Conservation (phyloP, 2,888 invertebrate genomes). For the Celastrina argiolus region DNA sequence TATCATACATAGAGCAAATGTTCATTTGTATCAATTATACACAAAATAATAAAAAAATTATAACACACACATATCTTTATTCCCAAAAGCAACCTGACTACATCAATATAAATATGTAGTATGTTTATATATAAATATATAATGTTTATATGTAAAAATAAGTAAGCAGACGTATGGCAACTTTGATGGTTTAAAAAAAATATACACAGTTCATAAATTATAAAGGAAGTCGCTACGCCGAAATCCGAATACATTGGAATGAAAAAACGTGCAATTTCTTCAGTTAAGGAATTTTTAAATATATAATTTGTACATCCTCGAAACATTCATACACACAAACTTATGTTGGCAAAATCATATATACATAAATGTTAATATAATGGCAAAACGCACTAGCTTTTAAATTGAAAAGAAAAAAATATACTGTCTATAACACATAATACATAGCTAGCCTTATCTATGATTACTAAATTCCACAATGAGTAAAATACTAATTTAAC, state of each 20-base stretch:
- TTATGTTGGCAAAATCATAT: neutral
- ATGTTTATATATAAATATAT: neutral
- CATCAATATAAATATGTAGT: neutral
- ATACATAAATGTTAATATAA: neutral
- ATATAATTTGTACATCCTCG: neutral
- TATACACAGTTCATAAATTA: neutral
- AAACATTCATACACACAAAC: neutral
- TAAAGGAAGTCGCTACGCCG: neutral
- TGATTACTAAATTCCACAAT: neutral
- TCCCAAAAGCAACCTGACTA: conserved; percentile 16
- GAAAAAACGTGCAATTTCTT: neutral
- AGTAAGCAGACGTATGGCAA: neutral
- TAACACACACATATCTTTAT: conserved; percentile 9
- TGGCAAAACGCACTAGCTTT: neutral
- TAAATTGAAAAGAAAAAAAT: neutral
- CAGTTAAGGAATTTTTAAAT: neutral
- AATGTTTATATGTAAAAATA: neutral
- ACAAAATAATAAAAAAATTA: too few relatives aligned
- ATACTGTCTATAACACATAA: neutral
- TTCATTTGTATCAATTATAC: too few relatives aligned
- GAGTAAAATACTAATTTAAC: neutral
- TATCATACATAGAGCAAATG: too few relatives aligned
- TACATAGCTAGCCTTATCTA: conserved; percentile 2
- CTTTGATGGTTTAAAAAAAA: neutral
- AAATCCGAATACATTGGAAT: neutral